Percentiles rank a stretch among this genome's conserved stretches.
Conservation (phyloP, 2,113 vertebrate species). For the Gobiocypris rarus region DNA sequence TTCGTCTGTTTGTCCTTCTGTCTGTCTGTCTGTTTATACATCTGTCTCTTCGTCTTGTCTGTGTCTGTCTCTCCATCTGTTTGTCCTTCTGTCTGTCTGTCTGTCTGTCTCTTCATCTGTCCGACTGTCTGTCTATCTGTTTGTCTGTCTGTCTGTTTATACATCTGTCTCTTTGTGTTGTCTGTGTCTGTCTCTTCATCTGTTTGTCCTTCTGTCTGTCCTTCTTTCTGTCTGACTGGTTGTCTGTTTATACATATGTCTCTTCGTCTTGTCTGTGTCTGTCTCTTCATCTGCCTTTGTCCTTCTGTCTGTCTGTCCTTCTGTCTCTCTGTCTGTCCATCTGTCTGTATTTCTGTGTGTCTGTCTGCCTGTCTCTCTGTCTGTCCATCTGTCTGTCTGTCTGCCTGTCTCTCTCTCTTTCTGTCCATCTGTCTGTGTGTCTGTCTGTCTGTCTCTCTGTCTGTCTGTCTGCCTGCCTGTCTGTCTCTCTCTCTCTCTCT, state of each 20-base stretch:
- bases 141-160: neutral
- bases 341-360: fast-evolving
- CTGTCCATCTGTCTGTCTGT: neutral
- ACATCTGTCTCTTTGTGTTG: neutral
- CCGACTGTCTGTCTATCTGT: too few species aligned
- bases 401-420: fast-evolving
- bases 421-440: too few species aligned
- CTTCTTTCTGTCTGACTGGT: fast-evolving
- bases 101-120: fast-evolving
- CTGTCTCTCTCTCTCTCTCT: slow-evolving; percentile 48
- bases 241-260: neutral
- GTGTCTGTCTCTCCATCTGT: too few species aligned
- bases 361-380: neutral
- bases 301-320: fast-evolving
- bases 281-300: neutral
- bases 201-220: neutral
- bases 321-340: too few species aligned
- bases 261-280: too few species aligned
- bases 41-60: too few species aligned
- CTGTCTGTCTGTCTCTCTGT: too few species aligned
- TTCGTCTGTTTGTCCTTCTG: fast-evolving
- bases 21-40: too few species aligned
- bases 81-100: neutral
- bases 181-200: too few species aligned
- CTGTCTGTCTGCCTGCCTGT: fast-evolving